Conservation (phyloP, 2,888 invertebrate species). For the Caenorhabditis zanzibari region DNA sequence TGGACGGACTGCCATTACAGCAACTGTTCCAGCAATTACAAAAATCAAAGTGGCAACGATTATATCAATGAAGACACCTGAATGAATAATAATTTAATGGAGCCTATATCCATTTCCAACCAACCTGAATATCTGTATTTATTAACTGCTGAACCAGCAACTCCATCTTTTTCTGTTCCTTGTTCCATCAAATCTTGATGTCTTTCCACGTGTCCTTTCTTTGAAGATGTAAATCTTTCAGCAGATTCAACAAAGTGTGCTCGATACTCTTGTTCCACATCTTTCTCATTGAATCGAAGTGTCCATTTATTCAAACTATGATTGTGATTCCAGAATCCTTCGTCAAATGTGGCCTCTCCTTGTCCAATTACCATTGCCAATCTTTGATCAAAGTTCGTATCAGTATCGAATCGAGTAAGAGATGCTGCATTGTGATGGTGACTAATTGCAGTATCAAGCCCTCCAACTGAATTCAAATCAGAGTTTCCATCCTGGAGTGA, state of each 20-base stretch:
- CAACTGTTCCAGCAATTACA: constrained; percentile 78
- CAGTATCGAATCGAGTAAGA: constrained; percentile 83
- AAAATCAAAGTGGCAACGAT: constrained; percentile 90
- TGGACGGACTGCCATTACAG: constrained; percentile 67
- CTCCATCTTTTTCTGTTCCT: constrained; percentile 28
- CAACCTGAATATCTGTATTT: constrained; percentile 77
- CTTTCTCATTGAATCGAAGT: constrained; percentile 89
- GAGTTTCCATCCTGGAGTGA: constrained; percentile 79
- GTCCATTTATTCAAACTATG: constrained; percentile 88
- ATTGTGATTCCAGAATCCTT: constrained; percentile 78
- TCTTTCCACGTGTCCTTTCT: constrained; percentile 68
- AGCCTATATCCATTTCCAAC: too few relatives aligned
- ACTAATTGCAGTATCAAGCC: constrained; percentile 82
- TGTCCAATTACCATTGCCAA: constrained; percentile 80
- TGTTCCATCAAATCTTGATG: constrained; percentile 72
- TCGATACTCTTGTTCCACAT: constrained; percentile 82
- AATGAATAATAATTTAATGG: too few relatives aligned
- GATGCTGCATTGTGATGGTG: constrained; percentile 83
- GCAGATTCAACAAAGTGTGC: constrained; percentile 82
- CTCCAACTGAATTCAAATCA: constrained; percentile 81
- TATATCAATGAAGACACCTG: constrained; percentile 86
- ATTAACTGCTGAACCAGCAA: constrained; percentile 29
- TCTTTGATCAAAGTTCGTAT: constrained; percentile 83
- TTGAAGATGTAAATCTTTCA: constrained; percentile 69
- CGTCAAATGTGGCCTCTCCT: constrained; percentile 72